Percentiles rank a stretch among this genome's conserved stretches.
Evolutionary conservation across 1,140 invertebrate species (phyloP).

Genomic region (Nomia melanderi): DNA sequence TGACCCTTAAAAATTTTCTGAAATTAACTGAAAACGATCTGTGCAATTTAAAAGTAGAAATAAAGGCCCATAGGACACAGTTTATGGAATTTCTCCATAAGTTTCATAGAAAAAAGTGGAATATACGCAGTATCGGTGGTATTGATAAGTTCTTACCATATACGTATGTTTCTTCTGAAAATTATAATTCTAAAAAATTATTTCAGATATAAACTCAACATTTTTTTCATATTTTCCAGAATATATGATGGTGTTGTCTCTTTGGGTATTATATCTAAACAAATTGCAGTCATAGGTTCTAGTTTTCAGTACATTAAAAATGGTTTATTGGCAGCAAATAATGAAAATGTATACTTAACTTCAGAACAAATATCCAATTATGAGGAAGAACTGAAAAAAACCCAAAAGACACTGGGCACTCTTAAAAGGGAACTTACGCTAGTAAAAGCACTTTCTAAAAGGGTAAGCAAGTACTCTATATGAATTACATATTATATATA

Average conservation of each 20-base stretch:
- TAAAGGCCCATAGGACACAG: conserved; percentile 81
- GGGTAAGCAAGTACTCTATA: conserved; percentile 56
- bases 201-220: neutral
- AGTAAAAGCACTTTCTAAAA: conserved; percentile 61
- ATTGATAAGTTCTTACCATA: conserved; percentile 54
- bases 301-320: conserved; percentile 71
- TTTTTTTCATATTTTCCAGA: conserved; percentile 56
- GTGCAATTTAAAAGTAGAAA: conserved; percentile 79
- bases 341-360: conserved; percentile 42
- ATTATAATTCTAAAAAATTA: conserved; percentile 1
- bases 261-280: conserved; percentile 66
- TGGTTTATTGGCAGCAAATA: conserved; percentile 53
- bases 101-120: conserved; percentile 82
- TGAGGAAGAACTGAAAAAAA: conserved; percentile 58
- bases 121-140: conserved; percentile 66
- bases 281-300: conserved; percentile 70
- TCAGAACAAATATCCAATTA: conserved; percentile 56
- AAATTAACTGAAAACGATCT: conserved; percentile 81
- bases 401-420: conserved; percentile 54
- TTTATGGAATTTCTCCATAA: conserved; percentile 78
- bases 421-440: conserved; percentile 67
- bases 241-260: conserved; percentile 67
- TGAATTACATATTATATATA: conserved; percentile 9
- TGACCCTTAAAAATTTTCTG: conserved; percentile 81
- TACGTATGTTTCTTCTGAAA: conserved; percentile 54